Evolutionary conservation across 2,113 vertebrate genomes (phyloP), one percentile per base, ranked within the genome.

Genomic region (Urocolius indicus): DNA sequence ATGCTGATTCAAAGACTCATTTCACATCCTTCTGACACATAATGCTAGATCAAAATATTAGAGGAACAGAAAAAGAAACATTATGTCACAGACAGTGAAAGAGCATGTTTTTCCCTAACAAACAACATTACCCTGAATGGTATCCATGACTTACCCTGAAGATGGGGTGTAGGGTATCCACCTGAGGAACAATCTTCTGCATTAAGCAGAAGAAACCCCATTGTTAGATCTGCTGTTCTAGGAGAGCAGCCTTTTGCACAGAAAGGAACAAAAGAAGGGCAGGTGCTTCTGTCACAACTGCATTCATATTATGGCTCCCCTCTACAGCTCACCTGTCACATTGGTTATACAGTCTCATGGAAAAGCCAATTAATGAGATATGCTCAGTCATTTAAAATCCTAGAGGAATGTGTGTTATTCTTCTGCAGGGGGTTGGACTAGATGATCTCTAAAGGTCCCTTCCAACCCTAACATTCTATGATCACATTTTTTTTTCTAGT

Each of bases 171-270:
- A 16, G 13, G 17, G 22, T 30, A 61, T 32, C 22, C 58, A 52
- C 0, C 1, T 13, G 36, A 78, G 54, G 27, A 73, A 74, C 0
- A 0, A 58, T 45, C 54, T 57, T 58, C 46, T 48, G 6, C 48
- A 4, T 24, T 34, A 85, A 85, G 48, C 43, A 58, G 20, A 72
- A 19, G n/a, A 77, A 75, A n/a, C 16, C 10, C 10, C 1, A 0
- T 26, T 34, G 24, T 65, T 15, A 34, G 4, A 66, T 36, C 54
- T 34, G 26, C 45, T 93, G 21, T 66, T 66, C 24, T 48, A 52
- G 10, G 14, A 89, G 61, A 65, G 10, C 8, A n/a, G 14, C 13
- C 61, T 57, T 87, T 79, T 75, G 32, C 36, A 65, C 21, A 62
- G n/a, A 29, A 77, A 46, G 21, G n/a, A 87, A 67, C 11, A 9